Evolutionary conservation across 2,888 invertebrate species (phyloP), one percentile per base, ranked within the genome.

Genomic region (Incurvaria masculella): DNA sequence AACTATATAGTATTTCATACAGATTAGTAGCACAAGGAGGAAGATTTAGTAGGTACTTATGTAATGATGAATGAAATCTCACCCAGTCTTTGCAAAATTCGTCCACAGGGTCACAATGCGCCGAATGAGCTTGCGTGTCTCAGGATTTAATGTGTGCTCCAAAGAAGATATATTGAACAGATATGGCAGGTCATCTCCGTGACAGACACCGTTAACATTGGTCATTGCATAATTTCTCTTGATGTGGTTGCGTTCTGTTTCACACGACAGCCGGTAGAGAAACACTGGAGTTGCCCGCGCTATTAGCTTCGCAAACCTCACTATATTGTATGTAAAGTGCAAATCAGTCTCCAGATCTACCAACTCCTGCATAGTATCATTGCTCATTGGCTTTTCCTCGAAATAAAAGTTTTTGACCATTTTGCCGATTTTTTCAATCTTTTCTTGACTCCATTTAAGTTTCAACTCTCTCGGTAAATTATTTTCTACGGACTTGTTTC

Each of bases 391-490:
- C 48, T 64, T 61, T 19, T 58, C 59, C 14, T 63, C 55, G 46
- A 76, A 76, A 53, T 79, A 79, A 50, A 63, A 57, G n/a, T 62
- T 56, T 16, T 72, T 64, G 46, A 79, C 68, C 58, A 61, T 65
- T 45, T 54, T 51, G 51, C 74, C 73, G 0, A 61, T 55, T 18
- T 55, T 52, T 49, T 60, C 42, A 23, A 70, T 49, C 52, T 58
- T 59, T 38, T 69, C 64, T 23, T 54, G 50, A 8, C 62, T 44
- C 56, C 66, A 62, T 56, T 65, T 66, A 2, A 69, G 53, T 59
- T 73, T 74, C 26, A 79, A 56, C 58, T 75, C 73, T 56, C 74
- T 65, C 0, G 79, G 78, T 27, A 79, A 65, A 17, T 73, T 62
- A 21, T 64, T 61, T 19, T 48, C 42, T 2, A 73, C 74, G 3